Conservation (phyloP, 2,888 invertebrate species). For the Amblyjoppa proteus region DNA sequence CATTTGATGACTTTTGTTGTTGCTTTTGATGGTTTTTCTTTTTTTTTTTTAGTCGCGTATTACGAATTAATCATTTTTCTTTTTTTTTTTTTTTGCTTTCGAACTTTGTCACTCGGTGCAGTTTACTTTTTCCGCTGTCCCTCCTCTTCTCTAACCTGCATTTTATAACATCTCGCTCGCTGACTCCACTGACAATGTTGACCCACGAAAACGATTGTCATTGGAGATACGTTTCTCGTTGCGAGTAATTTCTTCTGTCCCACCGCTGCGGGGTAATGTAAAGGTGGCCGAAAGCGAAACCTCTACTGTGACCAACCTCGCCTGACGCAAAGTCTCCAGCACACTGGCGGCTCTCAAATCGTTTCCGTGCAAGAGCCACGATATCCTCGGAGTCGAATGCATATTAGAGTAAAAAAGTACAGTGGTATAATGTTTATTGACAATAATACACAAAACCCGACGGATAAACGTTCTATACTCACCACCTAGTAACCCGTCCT, state of each 20-base stretch:
- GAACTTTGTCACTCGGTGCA: constrained; percentile 10
- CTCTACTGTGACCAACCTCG: no score
- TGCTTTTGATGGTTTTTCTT: constrained; percentile 21
- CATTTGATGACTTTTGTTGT: constrained; percentile 37
- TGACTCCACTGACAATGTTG: constrained; percentile 68
- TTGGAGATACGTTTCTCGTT: constrained; percentile 71
- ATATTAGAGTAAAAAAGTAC: no score
- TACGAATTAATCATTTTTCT: constrained; percentile 59
- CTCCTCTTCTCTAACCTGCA: constrained; percentile 70
- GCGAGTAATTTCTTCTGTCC: background rate
- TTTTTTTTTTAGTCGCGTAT: constrained; percentile 10
- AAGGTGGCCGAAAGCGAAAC: no score
- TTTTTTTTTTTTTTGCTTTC: constrained; percentile 16
- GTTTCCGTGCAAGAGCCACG: no score
- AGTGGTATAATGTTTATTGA: no score
- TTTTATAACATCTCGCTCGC: constrained; percentile 51
- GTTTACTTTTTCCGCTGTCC: constrained; percentile 40
- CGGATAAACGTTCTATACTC: no score
- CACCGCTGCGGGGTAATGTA: no score
- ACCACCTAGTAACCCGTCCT: no score
- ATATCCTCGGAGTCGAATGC: no score
- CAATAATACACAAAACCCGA: no score
- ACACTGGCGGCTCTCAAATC: no score
- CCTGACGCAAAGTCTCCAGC: no score
- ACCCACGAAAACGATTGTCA: constrained; percentile 81